Base-by-base conservation (phyloP, 92 coral and sea anemone genomes). In the Heliopora coerulea region DNA sequence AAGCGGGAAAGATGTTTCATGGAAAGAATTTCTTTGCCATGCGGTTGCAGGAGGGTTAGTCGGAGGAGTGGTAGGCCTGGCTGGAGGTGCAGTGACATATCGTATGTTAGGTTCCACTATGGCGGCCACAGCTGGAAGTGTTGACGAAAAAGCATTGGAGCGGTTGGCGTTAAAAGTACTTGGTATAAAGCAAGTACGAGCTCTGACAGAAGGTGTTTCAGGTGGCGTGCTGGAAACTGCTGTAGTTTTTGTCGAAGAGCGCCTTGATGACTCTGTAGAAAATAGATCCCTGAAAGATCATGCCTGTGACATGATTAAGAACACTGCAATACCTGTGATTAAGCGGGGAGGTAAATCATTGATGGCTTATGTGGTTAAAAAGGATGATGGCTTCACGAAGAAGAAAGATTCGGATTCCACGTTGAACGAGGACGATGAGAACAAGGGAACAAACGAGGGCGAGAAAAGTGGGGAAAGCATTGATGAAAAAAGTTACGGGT, bases 21-120 rank as follows among this genome's bases (percentile, higher is more conserved):
- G 9, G 59, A 82, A 77, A 34, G 62, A 85, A 64, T 79, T 50
- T 26, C 19, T 30, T 5, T 58, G 83, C 0, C 86, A 57, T 26
- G 86, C 83, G 8, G 1, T 31, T 24, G 23, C 52, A 37, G 77
- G 78, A 23, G 68, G 49, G 9, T n/a, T 32, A 19, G 61, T 59
- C 23, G 83, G 83, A 8, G 83, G 62, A 15, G 15, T 50, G 0
- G 79, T 77, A 2, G 80, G 80, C 1, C 24, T 56, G 3, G 20
- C 29, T 0, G 89, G 83, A 27, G 78, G 81, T 2, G 70, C 41
- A 12, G 86, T 78, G 8, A 64, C 86, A 2, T 59, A 82, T 24
- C 70, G 75, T 27, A 21, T 81, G 31, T 33, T 30, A 9, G 32
- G 25, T 6, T n/a, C 23, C 31, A 52, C 18, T 11, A 65, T 25